A percentile compares a stretch with the other conserved stretches of the same genome.
Evolutionary conservation across 2,797 vertebrate genomes (phyloP).

Genomic region (Paedocypris micromegethes): DNA sequence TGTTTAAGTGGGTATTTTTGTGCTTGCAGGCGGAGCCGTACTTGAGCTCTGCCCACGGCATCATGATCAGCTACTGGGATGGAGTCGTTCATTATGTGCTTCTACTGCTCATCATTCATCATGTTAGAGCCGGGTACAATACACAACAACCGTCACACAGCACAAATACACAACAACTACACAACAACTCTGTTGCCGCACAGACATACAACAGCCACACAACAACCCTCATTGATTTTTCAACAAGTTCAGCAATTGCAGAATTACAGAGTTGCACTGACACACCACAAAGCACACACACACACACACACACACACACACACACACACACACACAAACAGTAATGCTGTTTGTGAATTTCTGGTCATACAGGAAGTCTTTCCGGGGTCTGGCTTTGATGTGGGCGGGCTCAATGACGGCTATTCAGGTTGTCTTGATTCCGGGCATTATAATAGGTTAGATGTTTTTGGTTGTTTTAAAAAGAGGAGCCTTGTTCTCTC

Average conservation of each 20-base stretch:
- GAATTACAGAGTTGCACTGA: too few species aligned
- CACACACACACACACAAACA: neutral
- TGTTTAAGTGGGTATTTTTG: neutral
- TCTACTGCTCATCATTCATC: conserved; percentile 71
- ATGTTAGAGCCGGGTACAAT: conserved; percentile 69
- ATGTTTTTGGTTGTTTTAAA: neutral
- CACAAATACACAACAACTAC: neutral
- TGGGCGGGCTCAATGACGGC: conserved; percentile 84
- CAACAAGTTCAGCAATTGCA: too few species aligned
- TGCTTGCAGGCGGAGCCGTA: conserved; percentile 74
- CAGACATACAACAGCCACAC: too few species aligned
- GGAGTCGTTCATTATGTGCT: conserved; percentile 76
- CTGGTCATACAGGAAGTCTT: conserved; percentile 68
- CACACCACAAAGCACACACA: too few species aligned
- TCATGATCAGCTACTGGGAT: conserved; percentile 90
- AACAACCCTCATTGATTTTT: too few species aligned
- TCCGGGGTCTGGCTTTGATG: conserved; percentile 75
- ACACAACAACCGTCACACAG: conserved; percentile 4
- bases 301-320: neutral
- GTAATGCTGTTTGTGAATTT: neutral
- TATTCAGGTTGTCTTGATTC: conserved; percentile 77
- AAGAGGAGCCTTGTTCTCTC: neutral
- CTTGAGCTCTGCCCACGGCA: conserved; percentile 74
- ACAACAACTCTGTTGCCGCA: neutral
- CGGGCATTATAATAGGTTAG: conserved; percentile 80